Base-by-base conservation (phyloP, 2,797 vertebrate species). In the Pygocentrus nattereri region DNA sequence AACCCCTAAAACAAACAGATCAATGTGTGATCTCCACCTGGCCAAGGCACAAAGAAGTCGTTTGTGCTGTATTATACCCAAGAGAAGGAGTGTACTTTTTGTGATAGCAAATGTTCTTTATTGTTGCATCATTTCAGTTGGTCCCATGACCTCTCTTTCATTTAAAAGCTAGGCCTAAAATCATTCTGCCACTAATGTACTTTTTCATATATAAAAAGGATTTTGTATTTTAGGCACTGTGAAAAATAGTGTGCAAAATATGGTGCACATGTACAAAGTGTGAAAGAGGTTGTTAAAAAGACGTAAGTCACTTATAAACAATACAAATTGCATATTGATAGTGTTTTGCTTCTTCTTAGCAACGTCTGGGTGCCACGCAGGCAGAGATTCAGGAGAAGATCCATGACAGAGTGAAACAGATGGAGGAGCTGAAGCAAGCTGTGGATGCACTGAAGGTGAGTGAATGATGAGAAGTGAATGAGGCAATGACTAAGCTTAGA, bases 361-460 rank as follows among this genome's bases (percentile, higher is more conserved):
- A 95, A 94, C 92, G 93, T 2, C 83, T 96, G 83, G 94, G 95
- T 1, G 90, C 93, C 85, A 96, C 95, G 52, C 95, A 96, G 85
- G 95, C 95, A 15, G 95, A 95, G 87, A 94, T 96, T 85, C 95
- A 96, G 86, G 94, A 96, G 86, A 95, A 89, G 89, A 96, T 96
- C 87, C 94, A 95, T 5, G 94, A 96, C 82, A 86, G 95, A 64
- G 88, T 95, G 34, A 96, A 96, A 80, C 94, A 96, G 91, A 95
- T 96, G 95, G 94, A 95, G 34, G 93, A 95, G 71, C 91, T 96
- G 25, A 95, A 94, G 80, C 94, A 95, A 62, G 94, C 95, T 2
- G 94, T 95, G 82, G 94, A 96, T 1, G 58, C 93, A 15, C 93
- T 96, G 19, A 96, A 95, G 93, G 95, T 95, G 82, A 78, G 71